Base-by-base conservation (phyloP, 2,888 invertebrate genomes). In the Papilio demoleus region DNA sequence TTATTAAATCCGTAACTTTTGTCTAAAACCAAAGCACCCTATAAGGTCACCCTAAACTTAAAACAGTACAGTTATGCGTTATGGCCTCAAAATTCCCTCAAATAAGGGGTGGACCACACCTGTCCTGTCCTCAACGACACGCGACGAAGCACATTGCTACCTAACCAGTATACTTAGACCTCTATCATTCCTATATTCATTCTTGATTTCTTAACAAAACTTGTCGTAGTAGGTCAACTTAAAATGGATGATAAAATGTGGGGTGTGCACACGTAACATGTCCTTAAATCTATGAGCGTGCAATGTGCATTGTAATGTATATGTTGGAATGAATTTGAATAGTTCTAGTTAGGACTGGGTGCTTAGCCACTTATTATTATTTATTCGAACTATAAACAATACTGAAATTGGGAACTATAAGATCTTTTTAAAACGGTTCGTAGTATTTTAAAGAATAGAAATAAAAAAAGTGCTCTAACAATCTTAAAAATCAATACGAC, bases 51-150 rank as follows among this genome's bases (percentile, higher is more conserved):
- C 88, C 82, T 79, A 80, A 68, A 75, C 69, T 80, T 73, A 70
- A 74, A 76, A 76, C 79, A 82, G 83, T 88, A 88, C 84, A 88
- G 90, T 79, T 82, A 89, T 90, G 87, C 82, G 77, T 81, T 87
- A 81, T 83, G 83, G 78, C 84, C 82, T 84, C 76, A 86, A 86
- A 86, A 89, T 84, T 88, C 88, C 88, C 87, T 88, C 79, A 87
- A 85, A 88, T 86, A 88, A 88, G 86, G 91, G 91, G 89, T 90
- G 86, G 76, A 76, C 77, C 90, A 87, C 91, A 90, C 90, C 90
- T 91, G 91, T 87, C 90, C 84, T 71, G 85, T 90, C 92, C 91
- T 89, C 88, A 77, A 80, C 75, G 88, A 88, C 92, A 90, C 91
- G 90, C 90, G 92, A 88, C 90, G 75, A 74, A 81, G 81, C 86